Conservation (phyloP, 2,797 vertebrate species). For the Arctocebus calabarensis region DNA sequence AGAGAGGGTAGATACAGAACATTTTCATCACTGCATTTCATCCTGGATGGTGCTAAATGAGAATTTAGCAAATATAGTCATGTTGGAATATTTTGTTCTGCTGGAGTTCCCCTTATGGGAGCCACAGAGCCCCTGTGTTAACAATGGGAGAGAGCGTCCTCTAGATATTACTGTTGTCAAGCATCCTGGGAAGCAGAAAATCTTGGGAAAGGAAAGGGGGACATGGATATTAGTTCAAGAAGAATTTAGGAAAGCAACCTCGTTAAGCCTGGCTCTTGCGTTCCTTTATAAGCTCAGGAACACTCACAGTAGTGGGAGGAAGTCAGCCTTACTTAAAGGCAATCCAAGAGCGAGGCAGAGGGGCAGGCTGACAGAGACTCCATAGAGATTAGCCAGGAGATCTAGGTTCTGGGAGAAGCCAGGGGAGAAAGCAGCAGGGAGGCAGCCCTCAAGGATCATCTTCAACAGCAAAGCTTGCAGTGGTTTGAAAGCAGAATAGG, state of each 20-base stretch:
- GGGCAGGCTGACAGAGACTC: neutral
- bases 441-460: neutral
- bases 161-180: neutral
- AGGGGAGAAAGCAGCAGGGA: neutral
- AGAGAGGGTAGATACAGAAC: neutral
- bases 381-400: neutral
- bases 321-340: neutral
- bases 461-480: neutral
- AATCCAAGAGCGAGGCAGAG: neutral
- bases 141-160: neutral
- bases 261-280: neutral
- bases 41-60: neutral
- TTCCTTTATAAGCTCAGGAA: neutral
- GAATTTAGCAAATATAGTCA: neutral
- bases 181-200: neutral
- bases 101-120: neutral
- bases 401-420: neutral
- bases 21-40: neutral
- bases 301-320: neutral
- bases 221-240: neutral
- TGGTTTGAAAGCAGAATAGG: neutral
- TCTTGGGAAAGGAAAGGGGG: neutral
- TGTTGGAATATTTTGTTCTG: neutral
- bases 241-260: neutral
- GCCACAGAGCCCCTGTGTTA: neutral